phyloP scores from a whole-genome alignment of 2,888 invertebrate species.

The Cryptops parisi region DNA sequence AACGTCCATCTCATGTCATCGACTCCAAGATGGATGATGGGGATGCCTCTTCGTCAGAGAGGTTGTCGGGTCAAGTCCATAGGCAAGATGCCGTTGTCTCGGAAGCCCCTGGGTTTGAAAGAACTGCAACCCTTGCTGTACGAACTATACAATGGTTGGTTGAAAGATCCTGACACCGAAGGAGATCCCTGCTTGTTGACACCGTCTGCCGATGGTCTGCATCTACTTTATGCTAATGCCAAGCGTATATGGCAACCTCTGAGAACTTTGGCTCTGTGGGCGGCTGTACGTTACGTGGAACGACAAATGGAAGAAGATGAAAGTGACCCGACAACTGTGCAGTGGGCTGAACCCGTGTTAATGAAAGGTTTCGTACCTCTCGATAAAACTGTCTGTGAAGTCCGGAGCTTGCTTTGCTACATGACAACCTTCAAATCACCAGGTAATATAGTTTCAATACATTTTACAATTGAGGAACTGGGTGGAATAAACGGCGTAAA shows the following conservation, averaged over 20 bases:
- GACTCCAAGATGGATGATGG: no score
- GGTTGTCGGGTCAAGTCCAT: background rate
- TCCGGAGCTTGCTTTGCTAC: no score
- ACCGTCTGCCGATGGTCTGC: background rate
- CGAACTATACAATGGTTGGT: background rate
- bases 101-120: background rate
- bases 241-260: background rate
- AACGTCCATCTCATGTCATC: no score
- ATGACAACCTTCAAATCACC: no score
- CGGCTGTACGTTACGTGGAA: slow-evolving; percentile 49
- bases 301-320: slow-evolving; percentile 37
- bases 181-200: background rate
- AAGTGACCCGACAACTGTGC: no score
- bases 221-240: background rate
- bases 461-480: no score
- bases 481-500: no score
- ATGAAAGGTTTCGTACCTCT: background rate
- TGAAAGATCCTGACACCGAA: no score
- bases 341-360: no score
- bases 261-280: slow-evolving; percentile 56
- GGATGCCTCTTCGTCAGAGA: background rate
- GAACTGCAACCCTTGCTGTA: background rate
- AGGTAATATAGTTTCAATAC: no score
- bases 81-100: background rate
- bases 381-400: no score